phyloP scores from a whole-genome alignment of 2,888 invertebrate species.

The Temnothorax ravouxi region DNA sequence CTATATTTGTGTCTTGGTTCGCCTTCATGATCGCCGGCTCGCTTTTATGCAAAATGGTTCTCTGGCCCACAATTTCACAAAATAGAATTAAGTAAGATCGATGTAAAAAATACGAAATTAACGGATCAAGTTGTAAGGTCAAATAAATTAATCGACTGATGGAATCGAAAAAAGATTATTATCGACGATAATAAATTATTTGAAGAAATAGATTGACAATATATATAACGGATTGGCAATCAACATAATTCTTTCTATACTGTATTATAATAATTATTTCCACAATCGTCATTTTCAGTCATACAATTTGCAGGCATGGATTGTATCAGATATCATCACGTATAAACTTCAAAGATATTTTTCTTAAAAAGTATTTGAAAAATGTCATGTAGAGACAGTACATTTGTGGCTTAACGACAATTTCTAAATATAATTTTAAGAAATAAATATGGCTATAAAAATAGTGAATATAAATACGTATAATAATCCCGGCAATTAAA shows the following conservation, averaged over 20 bases:
- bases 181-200: conserved; percentile 13
- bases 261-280: conserved; percentile 3
- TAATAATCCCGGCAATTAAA: conserved; percentile 8
- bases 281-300: conserved; percentile 14
- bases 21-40: neutral
- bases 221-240: neutral
- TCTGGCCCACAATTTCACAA: neutral
- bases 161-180: neutral
- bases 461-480: conserved; percentile 10
- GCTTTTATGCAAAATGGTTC: neutral
- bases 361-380: conserved; percentile 27
- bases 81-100: neutral
- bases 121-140: conserved; percentile 12
- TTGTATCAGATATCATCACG: conserved; percentile 8
- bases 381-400: conserved; percentile 10
- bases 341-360: conserved; percentile 18
- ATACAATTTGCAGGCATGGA: neutral
- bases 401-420: conserved; percentile 8
- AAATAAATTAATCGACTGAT: neutral
- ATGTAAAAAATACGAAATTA: neutral
- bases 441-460: conserved; percentile 36
- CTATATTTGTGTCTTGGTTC: neutral
- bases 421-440: conserved; percentile 47
- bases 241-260: neutral
- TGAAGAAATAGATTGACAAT: neutral